Conservation (phyloP, 2,797 vertebrate species). For the Anguilla anguilla region DNA sequence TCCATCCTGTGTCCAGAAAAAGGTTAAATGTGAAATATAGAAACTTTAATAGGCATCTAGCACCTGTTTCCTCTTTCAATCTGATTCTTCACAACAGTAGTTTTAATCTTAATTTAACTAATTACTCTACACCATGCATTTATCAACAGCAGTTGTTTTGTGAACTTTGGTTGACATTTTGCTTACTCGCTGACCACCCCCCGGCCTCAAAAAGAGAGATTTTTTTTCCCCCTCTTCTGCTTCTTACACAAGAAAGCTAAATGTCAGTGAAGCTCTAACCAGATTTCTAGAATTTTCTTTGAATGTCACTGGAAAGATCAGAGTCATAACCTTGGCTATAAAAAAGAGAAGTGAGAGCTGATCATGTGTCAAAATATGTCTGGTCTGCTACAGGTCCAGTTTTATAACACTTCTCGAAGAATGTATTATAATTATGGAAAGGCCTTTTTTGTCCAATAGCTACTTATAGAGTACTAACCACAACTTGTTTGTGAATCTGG, state of each 20-base stretch:
- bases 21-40: neutral
- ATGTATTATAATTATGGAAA: neutral
- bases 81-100: no score
- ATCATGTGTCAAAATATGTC: neutral
- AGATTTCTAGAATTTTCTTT: conserved; percentile 4
- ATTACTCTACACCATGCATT: neutral
- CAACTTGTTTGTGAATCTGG: no score
- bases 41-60: neutral
- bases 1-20: neutral
- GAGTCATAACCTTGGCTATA: conserved; percentile 20
- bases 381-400: neutral
- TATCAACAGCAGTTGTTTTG: conserved; percentile 16
- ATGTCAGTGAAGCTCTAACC: conserved; percentile 24
- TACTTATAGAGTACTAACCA: no score
- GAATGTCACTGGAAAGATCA: conserved; percentile 25
- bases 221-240: neutral
- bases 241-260: conserved; percentile 2
- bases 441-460: neutral
- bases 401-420: neutral
- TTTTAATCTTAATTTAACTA: neutral
- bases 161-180: conserved; percentile 16
- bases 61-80: neutral
- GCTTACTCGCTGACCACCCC: neutral
- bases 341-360: conserved; percentile 13
- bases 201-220: neutral